Conservation (phyloP, 2,797 vertebrate species). For the Loriculus beryllinus region DNA sequence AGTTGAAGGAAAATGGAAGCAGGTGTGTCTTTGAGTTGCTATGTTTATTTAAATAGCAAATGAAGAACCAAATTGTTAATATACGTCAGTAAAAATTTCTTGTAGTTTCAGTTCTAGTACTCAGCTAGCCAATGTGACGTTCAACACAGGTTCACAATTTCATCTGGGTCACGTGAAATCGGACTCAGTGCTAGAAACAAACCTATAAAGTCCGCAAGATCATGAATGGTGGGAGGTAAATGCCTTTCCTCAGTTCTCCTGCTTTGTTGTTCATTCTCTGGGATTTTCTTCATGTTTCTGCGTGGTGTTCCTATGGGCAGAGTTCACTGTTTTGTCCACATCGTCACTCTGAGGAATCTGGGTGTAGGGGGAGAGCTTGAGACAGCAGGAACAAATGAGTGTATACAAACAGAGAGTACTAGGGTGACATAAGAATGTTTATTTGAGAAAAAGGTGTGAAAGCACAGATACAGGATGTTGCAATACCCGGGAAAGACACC, state of each 20-base stretch:
- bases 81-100: neutral
- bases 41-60: neutral
- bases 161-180: neutral
- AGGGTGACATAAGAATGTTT: neutral
- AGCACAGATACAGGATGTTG: neutral
- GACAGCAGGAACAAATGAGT: neutral
- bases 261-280: neutral
- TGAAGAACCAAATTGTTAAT: neutral
- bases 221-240: neutral
- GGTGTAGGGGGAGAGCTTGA: neutral
- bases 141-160: neutral
- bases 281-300: neutral
- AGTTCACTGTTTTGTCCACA: neutral
- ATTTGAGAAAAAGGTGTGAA: neutral
- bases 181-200: neutral
- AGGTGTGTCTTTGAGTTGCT: neutral
- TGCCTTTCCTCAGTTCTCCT: neutral
- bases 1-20: neutral
- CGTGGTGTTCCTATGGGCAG: neutral
- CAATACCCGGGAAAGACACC: neutral
- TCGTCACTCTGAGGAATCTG: neutral
- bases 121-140: neutral
- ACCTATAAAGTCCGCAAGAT: neutral
- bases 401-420: neutral
- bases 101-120: neutral